phyloP scores from a whole-genome alignment of 2,888 invertebrate species.

The Tuta absoluta region DNA sequence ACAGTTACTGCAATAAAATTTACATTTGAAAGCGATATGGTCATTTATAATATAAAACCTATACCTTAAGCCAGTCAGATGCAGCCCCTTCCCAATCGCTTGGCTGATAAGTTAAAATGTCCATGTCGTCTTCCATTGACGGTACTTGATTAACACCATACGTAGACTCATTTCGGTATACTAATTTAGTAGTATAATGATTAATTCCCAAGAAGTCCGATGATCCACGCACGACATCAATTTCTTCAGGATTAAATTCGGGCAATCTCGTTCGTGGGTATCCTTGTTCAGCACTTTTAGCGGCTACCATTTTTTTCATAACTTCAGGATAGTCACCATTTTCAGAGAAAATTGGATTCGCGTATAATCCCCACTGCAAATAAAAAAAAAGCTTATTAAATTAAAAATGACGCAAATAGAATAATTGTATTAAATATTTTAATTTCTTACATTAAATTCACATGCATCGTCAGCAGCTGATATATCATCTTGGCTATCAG shows the following conservation, averaged over 20 bases:
- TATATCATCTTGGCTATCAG: slow-evolving; percentile 55
- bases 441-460: slow-evolving; percentile 18
- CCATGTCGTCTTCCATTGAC: slow-evolving; percentile 48
- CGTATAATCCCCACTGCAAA: slow-evolving; percentile 78
- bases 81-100: slow-evolving; percentile 39
- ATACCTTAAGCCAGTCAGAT: slow-evolving; percentile 36
- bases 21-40: too few relatives aligned
- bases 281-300: slow-evolving; percentile 80
- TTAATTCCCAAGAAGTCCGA: slow-evolving; percentile 88
- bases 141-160: slow-evolving; percentile 38
- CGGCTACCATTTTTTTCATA: slow-evolving; percentile 79
- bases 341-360: slow-evolving; percentile 82
- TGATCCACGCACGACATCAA: slow-evolving; percentile 76
- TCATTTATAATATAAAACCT: too few relatives aligned
- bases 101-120: slow-evolving; percentile 31
- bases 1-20: too few relatives aligned
- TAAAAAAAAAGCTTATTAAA: background rate
- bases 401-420: background rate
- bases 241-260: slow-evolving; percentile 80
- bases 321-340: slow-evolving; percentile 82
- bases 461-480: slow-evolving; percentile 59
- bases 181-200: slow-evolving; percentile 81
- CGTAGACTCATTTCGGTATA: slow-evolving; percentile 53
- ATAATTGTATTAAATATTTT: background rate
- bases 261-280: slow-evolving; percentile 81